Conservation (phyloP, 2,888 invertebrate species). For the Arenicola marina region DNA sequence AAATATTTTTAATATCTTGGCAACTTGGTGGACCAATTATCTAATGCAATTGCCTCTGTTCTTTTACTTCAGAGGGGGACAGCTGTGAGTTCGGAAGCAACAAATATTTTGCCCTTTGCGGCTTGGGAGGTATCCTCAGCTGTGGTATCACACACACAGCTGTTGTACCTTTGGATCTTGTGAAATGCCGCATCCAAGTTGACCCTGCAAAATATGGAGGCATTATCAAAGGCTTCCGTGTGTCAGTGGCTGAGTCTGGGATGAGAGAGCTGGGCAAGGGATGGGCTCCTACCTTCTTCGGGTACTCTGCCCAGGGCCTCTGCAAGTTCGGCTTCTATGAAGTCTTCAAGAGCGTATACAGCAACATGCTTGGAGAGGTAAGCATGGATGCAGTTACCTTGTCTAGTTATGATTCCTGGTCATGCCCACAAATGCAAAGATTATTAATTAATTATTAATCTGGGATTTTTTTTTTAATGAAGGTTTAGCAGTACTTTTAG, state of each 20-base stretch:
- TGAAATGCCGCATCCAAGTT: slow-evolving; percentile 60
- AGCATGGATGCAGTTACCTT: no score
- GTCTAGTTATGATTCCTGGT: no score
- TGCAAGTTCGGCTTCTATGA: slow-evolving; percentile 99
- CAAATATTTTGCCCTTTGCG: slow-evolving; percentile 90
- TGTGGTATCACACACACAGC: slow-evolving; percentile 85
- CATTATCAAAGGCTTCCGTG: slow-evolving; percentile 75
- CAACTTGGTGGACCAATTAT: no score
- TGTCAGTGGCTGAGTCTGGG: slow-evolving; percentile 81
- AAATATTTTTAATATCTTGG: no score
- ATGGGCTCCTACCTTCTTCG: slow-evolving; percentile 97
- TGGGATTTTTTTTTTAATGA: no score
- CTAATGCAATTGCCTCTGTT: no score
- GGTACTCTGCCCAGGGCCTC: slow-evolving; percentile 87
- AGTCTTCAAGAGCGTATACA: slow-evolving; percentile 89
- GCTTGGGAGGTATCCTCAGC: slow-evolving; percentile 84
- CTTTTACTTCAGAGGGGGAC: slow-evolving; percentile 26
- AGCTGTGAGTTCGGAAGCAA: slow-evolving; percentile 81
- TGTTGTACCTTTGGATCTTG: slow-evolving; percentile 86
- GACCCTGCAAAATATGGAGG: slow-evolving; percentile 91
- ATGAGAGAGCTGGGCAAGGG: slow-evolving; percentile 77
- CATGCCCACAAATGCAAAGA: no score
- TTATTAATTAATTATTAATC: no score
- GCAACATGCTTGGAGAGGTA: slow-evolving; percentile 76
- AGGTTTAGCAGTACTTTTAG: no score